Evolutionary conservation across 2,888 invertebrate species (phyloP).

Genomic region (Carpatolechia fugitivella): DNA sequence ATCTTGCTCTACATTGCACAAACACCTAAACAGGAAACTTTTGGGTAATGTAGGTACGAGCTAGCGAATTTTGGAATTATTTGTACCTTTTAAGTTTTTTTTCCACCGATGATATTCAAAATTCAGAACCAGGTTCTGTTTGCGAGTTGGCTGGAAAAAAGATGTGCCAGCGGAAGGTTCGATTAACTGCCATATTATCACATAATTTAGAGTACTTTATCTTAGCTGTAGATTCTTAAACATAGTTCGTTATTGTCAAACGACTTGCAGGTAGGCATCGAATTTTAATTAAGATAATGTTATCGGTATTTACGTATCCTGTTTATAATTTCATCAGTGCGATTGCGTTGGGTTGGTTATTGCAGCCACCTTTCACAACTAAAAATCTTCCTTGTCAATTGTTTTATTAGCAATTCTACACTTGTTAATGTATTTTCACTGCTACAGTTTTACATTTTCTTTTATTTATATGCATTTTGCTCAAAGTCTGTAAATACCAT

Average conservation of each 20-base stretch:
- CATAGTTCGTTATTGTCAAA: conserved; percentile 64
- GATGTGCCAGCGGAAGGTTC: conserved; percentile 62
- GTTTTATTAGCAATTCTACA: conserved; percentile 41
- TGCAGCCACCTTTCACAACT: conserved; percentile 38
- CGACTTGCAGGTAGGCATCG: conserved; percentile 68
- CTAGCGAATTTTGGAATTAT: background rate
- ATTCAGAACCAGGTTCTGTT: conserved; percentile 69
- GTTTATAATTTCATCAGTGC: conserved; percentile 36
- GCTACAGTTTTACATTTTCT: conserved; percentile 50
- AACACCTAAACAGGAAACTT: background rate
- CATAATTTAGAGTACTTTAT: conserved; percentile 71
- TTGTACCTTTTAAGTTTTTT: conserved; percentile 37
- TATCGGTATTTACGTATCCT: conserved; percentile 47
- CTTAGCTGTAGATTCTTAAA: conserved; percentile 66
- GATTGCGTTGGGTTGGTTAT: conserved; percentile 31
- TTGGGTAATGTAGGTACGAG: background rate
- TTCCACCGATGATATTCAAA: conserved; percentile 69
- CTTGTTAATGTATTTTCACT: conserved; percentile 70
- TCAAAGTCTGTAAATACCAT: conserved; percentile 62
- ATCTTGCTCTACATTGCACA: background rate
- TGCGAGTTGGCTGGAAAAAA: conserved; percentile 48
- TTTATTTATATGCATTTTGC: conserved; percentile 60
- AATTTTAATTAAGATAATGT: conserved; percentile 63
- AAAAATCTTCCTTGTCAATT: conserved; percentile 41
- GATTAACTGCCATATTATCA: conserved; percentile 79